Evolutionary conservation across 2,113 vertebrate species (phyloP).

Genomic region (Pseudopodoces humilis): DNA sequence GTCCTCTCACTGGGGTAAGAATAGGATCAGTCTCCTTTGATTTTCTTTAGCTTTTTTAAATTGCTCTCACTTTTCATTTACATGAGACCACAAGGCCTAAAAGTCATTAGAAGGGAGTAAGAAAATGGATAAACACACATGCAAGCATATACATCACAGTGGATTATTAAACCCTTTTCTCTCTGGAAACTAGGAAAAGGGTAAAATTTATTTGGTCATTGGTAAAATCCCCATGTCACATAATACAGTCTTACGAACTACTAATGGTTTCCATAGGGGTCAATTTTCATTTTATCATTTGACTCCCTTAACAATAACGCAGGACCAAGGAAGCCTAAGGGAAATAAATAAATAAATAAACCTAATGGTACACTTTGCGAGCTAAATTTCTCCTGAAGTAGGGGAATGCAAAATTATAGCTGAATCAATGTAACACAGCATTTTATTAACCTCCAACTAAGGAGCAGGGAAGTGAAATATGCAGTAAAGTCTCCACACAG

Average conservation of each 20-base stretch:
- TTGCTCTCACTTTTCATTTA: background rate
- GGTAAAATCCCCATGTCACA: background rate
- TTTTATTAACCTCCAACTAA: background rate
- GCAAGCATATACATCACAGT: background rate
- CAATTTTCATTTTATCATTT: conserved; percentile 14
- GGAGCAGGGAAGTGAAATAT: background rate
- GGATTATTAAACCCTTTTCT: background rate
- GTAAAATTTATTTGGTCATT: background rate
- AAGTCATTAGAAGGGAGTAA: background rate
- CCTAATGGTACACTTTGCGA: background rate
- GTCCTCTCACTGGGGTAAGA: background rate
- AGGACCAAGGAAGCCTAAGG: background rate
- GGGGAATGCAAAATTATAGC: background rate
- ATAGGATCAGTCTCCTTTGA: background rate
- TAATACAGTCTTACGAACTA: background rate
- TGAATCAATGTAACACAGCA: background rate
- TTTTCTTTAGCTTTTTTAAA: background rate
- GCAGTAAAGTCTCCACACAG: background rate
- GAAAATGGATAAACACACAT: background rate
- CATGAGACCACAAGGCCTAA: background rate
- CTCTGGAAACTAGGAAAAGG: background rate
- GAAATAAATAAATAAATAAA: conserved; percentile 41
- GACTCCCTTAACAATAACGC: background rate
- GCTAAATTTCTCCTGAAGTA: background rate
- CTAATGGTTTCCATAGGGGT: background rate